These are phyloP conservation scores for Paramuricea clavata DNA, from an alignment of 92 coral and sea anemone genomes.

Conservation along the genomic window DNA sequence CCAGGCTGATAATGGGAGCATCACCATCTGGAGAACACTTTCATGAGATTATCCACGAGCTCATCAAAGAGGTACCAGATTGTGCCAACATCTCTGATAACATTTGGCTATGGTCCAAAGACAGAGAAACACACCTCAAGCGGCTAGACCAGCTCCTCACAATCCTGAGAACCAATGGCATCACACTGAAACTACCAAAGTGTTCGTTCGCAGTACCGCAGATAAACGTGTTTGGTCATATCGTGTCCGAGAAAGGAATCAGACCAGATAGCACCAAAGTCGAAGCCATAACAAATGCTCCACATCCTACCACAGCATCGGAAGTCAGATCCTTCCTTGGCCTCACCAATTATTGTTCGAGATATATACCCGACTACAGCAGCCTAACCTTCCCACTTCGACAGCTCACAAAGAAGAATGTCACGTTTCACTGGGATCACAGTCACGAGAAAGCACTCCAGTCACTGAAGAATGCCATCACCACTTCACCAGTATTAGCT, in stretches of 20 bases:
- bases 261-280: constrained; percentile 54
- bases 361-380: constrained; percentile 66
- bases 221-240: constrained; percentile 69
- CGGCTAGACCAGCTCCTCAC: constrained; percentile 51
- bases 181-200: constrained; percentile 60
- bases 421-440: constrained; percentile 54
- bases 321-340: constrained; percentile 67
- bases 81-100: constrained; percentile 44
- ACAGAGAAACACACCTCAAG: constrained; percentile 41
- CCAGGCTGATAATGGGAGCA: constrained; percentile 44
- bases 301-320: constrained; percentile 58
- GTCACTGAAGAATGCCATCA: constrained; percentile 42
- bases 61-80: constrained; percentile 49
- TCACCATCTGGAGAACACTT: constrained; percentile 64
- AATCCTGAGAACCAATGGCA: constrained; percentile 49
- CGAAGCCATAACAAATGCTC: constrained; percentile 60
- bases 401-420: constrained; percentile 51
- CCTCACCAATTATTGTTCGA: constrained; percentile 42
- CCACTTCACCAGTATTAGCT: constrained; percentile 58
- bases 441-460: constrained; percentile 51
- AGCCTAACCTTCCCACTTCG: constrained; percentile 56
- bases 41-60: constrained; percentile 53
- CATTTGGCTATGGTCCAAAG: constrained; percentile 65
- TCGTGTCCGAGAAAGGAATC: constrained; percentile 64
- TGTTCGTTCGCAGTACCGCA: constrained; percentile 44